Evolutionary conservation across 2,888 invertebrate species (phyloP).

Genomic region (Pasiphila rectangulata): DNA sequence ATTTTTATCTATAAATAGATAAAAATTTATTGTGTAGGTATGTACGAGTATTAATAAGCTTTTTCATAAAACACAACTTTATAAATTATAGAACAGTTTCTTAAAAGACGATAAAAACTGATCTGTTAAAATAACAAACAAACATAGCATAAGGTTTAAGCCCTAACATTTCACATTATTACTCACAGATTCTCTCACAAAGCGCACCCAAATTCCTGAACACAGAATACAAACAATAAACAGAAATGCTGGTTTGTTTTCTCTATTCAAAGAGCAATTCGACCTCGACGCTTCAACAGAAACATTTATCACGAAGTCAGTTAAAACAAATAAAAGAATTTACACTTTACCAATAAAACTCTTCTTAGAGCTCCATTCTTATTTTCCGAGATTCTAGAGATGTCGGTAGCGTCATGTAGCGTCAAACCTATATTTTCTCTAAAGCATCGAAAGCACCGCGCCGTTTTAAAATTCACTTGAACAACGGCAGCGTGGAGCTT

Average conservation of each 20-base stretch:
- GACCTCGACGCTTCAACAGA: slow-evolving; percentile 7
- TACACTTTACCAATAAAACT: slow-evolving; percentile 22
- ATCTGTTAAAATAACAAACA: too few relatives aligned
- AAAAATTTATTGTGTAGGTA: too few relatives aligned
- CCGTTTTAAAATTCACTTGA: too few relatives aligned
- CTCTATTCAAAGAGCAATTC: slow-evolving; percentile 5
- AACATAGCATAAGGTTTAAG: too few relatives aligned
- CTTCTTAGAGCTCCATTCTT: slow-evolving; percentile 11
- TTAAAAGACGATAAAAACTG: too few relatives aligned
- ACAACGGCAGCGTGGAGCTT: too few relatives aligned
- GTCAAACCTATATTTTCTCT: neutral
- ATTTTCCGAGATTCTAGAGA: neutral
- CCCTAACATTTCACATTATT: neutral
- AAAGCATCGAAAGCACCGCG: neutral
- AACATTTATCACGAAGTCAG: slow-evolving; percentile 18
- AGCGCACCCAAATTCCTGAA: neutral
- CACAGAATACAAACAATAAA: neutral
- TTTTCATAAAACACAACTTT: too few relatives aligned
- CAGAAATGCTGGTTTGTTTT: slow-evolving; percentile 1
- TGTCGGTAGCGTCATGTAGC: neutral
- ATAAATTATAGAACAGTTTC: too few relatives aligned
- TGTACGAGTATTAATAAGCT: too few relatives aligned
- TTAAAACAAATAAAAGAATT: slow-evolving; percentile 19
- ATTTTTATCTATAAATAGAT: too few relatives aligned
- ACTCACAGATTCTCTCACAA: neutral